Evolutionary conservation across 2,113 vertebrate species (phyloP).

Genomic region (Amphiprion ocellaris): DNA sequence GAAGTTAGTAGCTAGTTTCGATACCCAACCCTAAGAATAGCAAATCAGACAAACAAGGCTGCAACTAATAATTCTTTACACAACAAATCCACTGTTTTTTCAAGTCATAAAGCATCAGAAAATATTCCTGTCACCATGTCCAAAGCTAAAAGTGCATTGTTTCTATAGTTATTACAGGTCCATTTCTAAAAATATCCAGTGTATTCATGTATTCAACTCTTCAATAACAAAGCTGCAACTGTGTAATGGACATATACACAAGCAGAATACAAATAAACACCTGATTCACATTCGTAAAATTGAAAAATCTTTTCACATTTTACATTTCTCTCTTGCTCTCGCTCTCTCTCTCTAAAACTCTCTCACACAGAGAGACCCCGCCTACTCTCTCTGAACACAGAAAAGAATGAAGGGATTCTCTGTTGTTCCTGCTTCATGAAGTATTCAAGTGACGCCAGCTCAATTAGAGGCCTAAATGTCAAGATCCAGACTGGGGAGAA

Average conservation of each 20-base stretch:
- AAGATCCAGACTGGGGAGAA: constrained; percentile 59
- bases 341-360: neutral
- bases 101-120: too few relatives aligned
- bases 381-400: constrained; percentile 26
- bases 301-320: neutral
- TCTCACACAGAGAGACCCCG: constrained; percentile 9
- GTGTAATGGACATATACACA: neutral
- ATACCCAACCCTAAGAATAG: too few relatives aligned
- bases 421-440: constrained; percentile 65
- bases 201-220: too few relatives aligned
- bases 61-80: too few relatives aligned
- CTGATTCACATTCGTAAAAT: neutral
- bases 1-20: too few relatives aligned
- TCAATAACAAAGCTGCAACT: too few relatives aligned
- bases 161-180: too few relatives aligned
- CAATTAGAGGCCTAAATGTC: constrained; percentile 78
- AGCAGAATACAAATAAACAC: constrained; percentile 10
- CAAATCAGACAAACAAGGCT: too few relatives aligned
- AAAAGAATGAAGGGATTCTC: constrained; percentile 77
- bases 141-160: too few relatives aligned
- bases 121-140: too few relatives aligned
- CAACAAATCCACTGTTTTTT: too few relatives aligned
- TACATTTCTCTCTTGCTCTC: neutral
- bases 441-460: constrained; percentile 74
- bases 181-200: too few relatives aligned